Evolutionary conservation across 2,888 invertebrate species (phyloP).

Genomic region (Synergus japonicus): DNA sequence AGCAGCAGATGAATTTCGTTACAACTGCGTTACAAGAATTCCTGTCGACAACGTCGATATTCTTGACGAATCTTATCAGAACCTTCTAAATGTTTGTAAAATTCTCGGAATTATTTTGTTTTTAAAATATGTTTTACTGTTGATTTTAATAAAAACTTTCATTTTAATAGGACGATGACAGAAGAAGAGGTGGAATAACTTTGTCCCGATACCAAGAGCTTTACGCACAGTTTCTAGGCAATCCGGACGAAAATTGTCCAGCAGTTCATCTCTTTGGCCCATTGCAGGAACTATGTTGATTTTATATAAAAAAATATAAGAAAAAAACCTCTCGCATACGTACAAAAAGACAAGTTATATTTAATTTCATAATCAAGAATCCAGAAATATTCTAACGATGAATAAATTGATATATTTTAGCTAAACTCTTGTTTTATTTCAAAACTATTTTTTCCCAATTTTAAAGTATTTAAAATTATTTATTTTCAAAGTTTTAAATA

Average conservation of each 20-base stretch:
- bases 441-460: neutral
- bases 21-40: constrained; percentile 89
- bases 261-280: constrained; percentile 90
- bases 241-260: constrained; percentile 85
- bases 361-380: constrained; percentile 20
- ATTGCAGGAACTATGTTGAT: constrained; percentile 79
- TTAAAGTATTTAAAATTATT: no score
- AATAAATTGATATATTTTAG: constrained; percentile 39
- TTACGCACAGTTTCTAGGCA: constrained; percentile 89
- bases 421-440: constrained; percentile 18
- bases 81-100: constrained; percentile 83
- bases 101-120: constrained; percentile 3
- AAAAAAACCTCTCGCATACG: neutral
- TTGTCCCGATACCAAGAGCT: constrained; percentile 89
- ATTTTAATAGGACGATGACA: constrained; percentile 87
- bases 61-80: constrained; percentile 88
- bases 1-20: constrained; percentile 88
- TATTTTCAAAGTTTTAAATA: no score
- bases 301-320: constrained; percentile 4
- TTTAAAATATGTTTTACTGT: constrained; percentile 25
- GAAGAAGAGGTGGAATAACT: constrained; percentile 87
- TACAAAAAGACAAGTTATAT: constrained; percentile 38
- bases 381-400: neutral
- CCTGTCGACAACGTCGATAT: constrained; percentile 87
- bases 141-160: constrained; percentile 4